Base-by-base conservation (phyloP, 2,113 vertebrate genomes). In the Phaethon lepturus region DNA sequence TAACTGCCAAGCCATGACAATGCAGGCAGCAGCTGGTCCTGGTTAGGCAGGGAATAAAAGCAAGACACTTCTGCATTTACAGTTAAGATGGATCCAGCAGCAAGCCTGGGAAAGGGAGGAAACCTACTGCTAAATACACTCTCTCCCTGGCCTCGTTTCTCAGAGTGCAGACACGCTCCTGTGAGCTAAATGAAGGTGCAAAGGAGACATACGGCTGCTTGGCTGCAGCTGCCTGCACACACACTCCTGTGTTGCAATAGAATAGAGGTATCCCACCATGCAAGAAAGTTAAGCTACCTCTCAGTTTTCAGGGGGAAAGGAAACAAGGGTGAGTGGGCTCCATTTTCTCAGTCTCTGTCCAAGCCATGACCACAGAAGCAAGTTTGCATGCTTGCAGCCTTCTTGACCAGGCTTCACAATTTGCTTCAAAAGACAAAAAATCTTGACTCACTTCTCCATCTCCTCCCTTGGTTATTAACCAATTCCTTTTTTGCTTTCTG, bases 201-300 rank as follows among this genome's bases (percentile, higher is more conserved):
- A 33, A 59, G 78, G 24, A 25, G 35, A 56, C 77, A 35, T 14
- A 40, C 3, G 28, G 49, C 69, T 74, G 53, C 28, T 22, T 16
- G 52, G 47, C 75, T 68, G 63, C 10, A 45, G 71, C 62, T 44
- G 76, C 62, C 24, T 22, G 40, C 38, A 6, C 1, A 7, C 38
- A 23, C 1, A 3, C 35, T 64, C 26, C 52, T 14, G 17, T 25
- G 47, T 3, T 26, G 31, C 63, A 17, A 2, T 0, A 55, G 47
- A 22, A 63, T 2, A 22, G 50, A 64, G 31, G 42, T 17, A 24
- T 23, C 47, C 49, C 35, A 24, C 25, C 8, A 3, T 0, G 7
- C 31, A 15, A 11, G 6, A 17, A 14, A 42, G 35, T 44, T 16
- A 28, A 40, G 26, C 31, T 33, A 3, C 35, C 31, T 58, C 74